Evolutionary conservation across 2,888 invertebrate genomes (phyloP), one percentile per base, ranked within the genome.

Genomic region (Ashinkailepas kermadecensis): DNA sequence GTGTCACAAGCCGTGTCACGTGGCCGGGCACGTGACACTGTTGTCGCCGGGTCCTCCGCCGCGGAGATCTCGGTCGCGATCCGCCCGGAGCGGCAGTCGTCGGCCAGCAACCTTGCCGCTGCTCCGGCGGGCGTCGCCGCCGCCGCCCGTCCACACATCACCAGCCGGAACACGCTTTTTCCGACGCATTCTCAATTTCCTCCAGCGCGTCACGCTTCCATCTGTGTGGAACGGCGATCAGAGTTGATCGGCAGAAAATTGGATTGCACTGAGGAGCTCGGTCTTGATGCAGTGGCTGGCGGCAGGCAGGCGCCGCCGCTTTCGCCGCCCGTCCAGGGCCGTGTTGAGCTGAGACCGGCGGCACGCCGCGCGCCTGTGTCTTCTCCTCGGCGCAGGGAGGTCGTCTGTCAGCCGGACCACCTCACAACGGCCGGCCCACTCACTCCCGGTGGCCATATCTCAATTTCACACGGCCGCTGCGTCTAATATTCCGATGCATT

Each of bases 401-500:
- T 15, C 59, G 15, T 59, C 11, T 15, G 15, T 59, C 59, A 59
- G 59, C 59, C 59, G 59, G 59, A 15, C 11, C 59, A 59, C 12
- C 59, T 13, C 12, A 59, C 59, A 59, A 59, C 15, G 12, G 7
- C 12, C 59, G 59, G 15, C 59, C 59, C 15, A 59, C 59, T 23
- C n/a, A 23, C 65, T 23, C 6, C 9, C 21, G 56, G 74, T 56
- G 18, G 7, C 74, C 10, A 74, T 74, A 54, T 74, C 74, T 74
- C 74, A 74, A 74, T 74, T 74, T 74, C 74, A 74, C 74, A 74
- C 74, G 56, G 74, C 6, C 54, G 10, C 10, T 2, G 56, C 11
- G 74, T 21, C 74, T 74, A 74, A 74, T 74, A 74, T 74, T 74
- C 74, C 56, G 74, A 74, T 74, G 56, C 54, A 74, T 74, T 54